Conservation (phyloP, 2,797 vertebrate species). For the Enteromius thamalakanensis region DNA sequence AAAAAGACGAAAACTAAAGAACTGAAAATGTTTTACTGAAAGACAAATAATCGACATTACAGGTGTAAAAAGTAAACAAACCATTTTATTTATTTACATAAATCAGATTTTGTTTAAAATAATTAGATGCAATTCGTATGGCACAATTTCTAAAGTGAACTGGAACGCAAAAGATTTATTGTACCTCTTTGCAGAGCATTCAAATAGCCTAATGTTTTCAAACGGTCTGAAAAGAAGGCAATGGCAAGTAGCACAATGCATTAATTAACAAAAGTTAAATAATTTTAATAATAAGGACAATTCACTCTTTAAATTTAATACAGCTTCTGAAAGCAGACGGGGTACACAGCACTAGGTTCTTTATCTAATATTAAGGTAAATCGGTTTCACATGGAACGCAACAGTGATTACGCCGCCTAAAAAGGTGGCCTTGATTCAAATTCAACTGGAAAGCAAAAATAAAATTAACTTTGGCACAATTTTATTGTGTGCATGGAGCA, state of each 20-base stretch:
- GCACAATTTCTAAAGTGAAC: constrained; percentile 57
- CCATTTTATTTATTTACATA: constrained; percentile 57
- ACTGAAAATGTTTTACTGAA: constrained; percentile 14
- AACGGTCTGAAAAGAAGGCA: not conserved
- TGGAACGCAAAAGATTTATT: constrained; percentile 47
- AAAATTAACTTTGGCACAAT: not conserved
- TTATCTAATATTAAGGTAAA: not conserved
- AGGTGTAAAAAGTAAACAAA: constrained; percentile 56
- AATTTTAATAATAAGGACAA: not conserved
- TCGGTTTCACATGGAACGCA: not conserved
- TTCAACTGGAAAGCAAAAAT: not conserved
- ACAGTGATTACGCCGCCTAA: not conserved
- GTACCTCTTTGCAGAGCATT: not conserved
- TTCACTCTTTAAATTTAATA: not conserved
- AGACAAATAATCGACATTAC: constrained; percentile 59
- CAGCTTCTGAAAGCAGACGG: constrained; percentile 7
- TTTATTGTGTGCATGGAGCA: not conserved
- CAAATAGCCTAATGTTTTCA: not conserved
- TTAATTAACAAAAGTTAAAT: not conserved
- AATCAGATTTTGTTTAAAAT: constrained; percentile 49
- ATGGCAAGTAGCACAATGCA: not conserved
- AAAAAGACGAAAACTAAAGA: not conserved
- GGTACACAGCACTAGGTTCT: not conserved
- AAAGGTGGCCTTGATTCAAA: not conserved
- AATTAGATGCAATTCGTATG: constrained; percentile 71